Evolutionary conservation across 2,797 vertebrate genomes (phyloP).

Genomic region (Molossus molossus): DNA sequence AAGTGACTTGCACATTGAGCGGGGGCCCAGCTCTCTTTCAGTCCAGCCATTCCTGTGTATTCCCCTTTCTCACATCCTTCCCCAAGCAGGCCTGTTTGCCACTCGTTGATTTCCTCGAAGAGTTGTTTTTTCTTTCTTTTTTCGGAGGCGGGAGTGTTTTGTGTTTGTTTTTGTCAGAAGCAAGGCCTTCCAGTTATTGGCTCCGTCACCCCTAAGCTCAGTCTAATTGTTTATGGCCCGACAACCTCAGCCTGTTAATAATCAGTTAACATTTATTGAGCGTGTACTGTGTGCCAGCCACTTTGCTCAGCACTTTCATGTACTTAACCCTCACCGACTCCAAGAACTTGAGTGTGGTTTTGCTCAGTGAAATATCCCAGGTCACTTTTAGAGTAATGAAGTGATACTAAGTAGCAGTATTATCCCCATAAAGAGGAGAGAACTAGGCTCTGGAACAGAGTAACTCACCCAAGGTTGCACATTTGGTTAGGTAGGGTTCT

Average conservation of each 20-base stretch:
- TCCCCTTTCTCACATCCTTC: background rate
- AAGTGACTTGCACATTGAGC: background rate
- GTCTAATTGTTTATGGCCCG: background rate
- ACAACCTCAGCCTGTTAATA: background rate
- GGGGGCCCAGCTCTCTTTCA: background rate
- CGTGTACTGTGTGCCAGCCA: background rate
- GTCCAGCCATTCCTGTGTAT: background rate
- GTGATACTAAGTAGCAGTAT: background rate
- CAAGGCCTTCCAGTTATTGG: background rate
- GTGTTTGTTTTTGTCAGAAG: background rate
- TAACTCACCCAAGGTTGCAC: background rate
- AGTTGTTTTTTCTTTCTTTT: no score
- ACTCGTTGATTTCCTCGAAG: background rate
- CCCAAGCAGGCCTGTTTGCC: background rate
- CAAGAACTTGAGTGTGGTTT: background rate
- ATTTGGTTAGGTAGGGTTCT: background rate
- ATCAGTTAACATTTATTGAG: no score
- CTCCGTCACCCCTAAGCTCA: background rate
- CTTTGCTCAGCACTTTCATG: background rate
- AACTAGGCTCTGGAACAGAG: background rate
- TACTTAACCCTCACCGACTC: background rate
- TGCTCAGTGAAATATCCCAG: background rate
- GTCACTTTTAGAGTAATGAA: background rate
- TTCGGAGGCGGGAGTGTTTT: no score
- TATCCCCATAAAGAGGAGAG: background rate